Evolutionary conservation across 2,113 vertebrate genomes (phyloP), one percentile per base, ranked within the genome.

Genomic region (Prolemur simus): DNA sequence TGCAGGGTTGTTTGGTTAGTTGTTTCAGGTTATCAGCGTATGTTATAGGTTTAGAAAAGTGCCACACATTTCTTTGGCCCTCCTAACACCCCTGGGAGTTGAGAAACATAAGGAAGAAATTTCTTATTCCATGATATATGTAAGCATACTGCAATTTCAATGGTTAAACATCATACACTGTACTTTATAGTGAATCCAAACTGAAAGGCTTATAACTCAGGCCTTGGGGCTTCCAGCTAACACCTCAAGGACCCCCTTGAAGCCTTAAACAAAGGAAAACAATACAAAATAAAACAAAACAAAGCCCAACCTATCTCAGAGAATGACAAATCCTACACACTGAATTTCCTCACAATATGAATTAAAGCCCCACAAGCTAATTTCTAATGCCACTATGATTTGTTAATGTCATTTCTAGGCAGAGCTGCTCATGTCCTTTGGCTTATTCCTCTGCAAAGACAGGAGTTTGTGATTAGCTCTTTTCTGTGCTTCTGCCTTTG

Each of bases 61-160:
- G 21, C 27, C 39, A 73, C 60, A 8, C 4, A 4, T 49, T 78
- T 95, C 9, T 84, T 9, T 8, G 54, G 8, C 12, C 32, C 21
- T 94, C 7, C 27, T 25, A n/a, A 56, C 7, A 27, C 21, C 10
- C 5, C 10, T 6, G 1, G 34, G 18, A 47, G 25, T 14, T 23
- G 8, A 83, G 71, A 14, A 37, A 64, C 42, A 34, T 3, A 29
- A 81, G 17, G 3, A 76, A 87, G 23, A 10, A 49, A 39, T 21
- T 23, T 3, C 25, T 8, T 42, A 18, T 13, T 8, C 23, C 3
- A 8, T 5, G 10, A 14, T 6, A 14, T 2, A 4, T 2, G 21
- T 2, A 12, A 73, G 4, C 34, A 49, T 5, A 13, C 23, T 14
- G 2, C 5, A 3, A 5, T 45, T 18, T 54, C 1, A 29, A 25